A percentile compares a stretch with the other conserved stretches of the same genome.
phyloP scores from a whole-genome alignment of 2,797 vertebrate genomes.

The Anguilla anguilla region DNA sequence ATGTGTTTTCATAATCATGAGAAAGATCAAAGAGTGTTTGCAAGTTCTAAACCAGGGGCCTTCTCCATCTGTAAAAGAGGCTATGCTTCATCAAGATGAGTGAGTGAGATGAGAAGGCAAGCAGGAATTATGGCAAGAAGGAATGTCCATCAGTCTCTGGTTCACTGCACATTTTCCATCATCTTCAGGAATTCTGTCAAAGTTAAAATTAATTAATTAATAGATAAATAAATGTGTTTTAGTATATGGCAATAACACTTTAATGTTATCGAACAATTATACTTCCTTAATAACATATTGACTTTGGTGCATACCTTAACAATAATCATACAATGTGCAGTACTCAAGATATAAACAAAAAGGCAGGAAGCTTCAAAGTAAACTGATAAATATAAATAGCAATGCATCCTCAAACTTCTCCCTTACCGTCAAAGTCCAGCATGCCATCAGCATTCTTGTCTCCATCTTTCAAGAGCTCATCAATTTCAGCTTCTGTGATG shows the following conservation, averaged over 20 bases:
- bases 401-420: neutral
- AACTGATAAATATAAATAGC: neutral
- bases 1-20: slow-evolving; percentile 50
- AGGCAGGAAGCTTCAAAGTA: neutral
- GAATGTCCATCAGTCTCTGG: slow-evolving; percentile 76
- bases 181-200: slow-evolving; percentile 96
- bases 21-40: slow-evolving; percentile 44
- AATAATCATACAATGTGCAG: neutral
- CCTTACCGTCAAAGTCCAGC: slow-evolving; percentile 93
- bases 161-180: slow-evolving; percentile 99
- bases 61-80: slow-evolving; percentile 64
- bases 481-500: slow-evolving; percentile 89
- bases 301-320: neutral
- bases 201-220: slow-evolving; percentile 6
- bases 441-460: slow-evolving; percentile 95
- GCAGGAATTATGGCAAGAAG: slow-evolving; percentile 54
- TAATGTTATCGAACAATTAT: neutral
- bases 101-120: slow-evolving; percentile 1
- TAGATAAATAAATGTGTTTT: neutral
- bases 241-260: neutral
- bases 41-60: slow-evolving; percentile 55
- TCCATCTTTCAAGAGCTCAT: slow-evolving; percentile 92
- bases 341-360: neutral
- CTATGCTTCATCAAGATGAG: slow-evolving; percentile 49
- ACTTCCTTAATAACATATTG: neutral